A percentile compares a stretch with the other conserved stretches of the same genome.
Conservation (phyloP, 1,140 invertebrate genomes). For the Megalopta genalis region DNA sequence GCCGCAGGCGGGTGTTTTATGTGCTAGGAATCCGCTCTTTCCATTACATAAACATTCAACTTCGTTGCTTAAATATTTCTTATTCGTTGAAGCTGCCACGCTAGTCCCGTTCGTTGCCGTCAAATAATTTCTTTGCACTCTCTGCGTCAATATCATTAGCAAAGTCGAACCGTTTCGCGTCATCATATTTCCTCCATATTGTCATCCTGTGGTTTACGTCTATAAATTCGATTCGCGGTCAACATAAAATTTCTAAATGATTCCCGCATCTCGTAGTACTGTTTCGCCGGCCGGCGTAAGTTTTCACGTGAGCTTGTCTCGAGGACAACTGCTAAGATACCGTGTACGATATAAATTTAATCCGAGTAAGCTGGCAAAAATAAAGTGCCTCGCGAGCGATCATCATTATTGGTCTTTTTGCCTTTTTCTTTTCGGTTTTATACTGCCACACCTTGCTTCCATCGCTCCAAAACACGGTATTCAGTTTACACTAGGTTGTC, state of each 20-base stretch:
- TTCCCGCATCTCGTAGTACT: no score
- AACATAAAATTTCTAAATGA: neutral
- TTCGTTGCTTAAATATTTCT: no score
- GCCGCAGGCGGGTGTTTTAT: no score
- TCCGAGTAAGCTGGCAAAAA: neutral
- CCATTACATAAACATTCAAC: no score
- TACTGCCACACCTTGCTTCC: neutral
- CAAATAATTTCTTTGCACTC: no score
- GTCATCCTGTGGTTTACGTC: neutral
- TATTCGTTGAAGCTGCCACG: no score
- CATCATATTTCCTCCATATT: neutral
- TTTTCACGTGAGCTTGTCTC: neutral
- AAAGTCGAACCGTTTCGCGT: neutral
- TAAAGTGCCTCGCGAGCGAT: neutral
- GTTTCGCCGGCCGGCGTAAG: neutral
- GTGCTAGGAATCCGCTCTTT: no score
- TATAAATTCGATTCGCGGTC: neutral
- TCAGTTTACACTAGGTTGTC: neutral
- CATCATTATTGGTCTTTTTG: neutral
- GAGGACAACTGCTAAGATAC: slow-evolving; percentile 1
- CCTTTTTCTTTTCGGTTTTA: neutral
- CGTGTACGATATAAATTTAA: slow-evolving; percentile 6
- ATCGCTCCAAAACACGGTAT: slow-evolving; percentile 11
- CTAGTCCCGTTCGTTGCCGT: no score
- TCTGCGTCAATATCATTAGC: no score